Evolutionary conservation across 2,113 vertebrate species (phyloP), one percentile per base, ranked within the genome.

Genomic region (Chloropsis hardwickii): DNA sequence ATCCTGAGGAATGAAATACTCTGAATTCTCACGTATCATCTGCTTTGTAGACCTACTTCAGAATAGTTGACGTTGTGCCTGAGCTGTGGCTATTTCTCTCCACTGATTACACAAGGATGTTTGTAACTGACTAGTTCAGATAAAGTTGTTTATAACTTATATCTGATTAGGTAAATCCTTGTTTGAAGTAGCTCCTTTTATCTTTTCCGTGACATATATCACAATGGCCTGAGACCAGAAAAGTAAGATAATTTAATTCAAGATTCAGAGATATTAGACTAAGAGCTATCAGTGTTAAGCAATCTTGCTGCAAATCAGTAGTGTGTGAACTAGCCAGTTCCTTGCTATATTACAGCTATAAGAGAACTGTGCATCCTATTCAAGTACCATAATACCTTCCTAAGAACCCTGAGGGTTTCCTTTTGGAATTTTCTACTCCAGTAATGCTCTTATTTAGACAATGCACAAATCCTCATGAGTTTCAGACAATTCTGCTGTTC

Each of bases 71-170:
- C 58, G 25, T n/a, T 64, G 33, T 67, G 16, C 33, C 37, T 67
- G 12, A 72, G 23, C 12, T 47, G 17, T 60, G 12, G 5, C 5
- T 42, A 19, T 67, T 90, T 66, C 28, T 58, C 29, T 78, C 42
- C n/a, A 56, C 11, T 80, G 48, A 88, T 70, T 83, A 61, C 31
- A 61, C 4, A n/a, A 14, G 11, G 3, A 62, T 31, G 9, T 58
- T 83, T 88, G 31, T 48, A 85, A 95, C 27, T 48, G 28, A 95
- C 39, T 35, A 45, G 22, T 66, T 85, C 42, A 66, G 56, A 90
- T 88, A 83, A 92, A 92, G 53, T 88, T 90, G 53, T 77, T 94
- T 92, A 60, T 90, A 91, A 92, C 33, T 92, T 81, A 29, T 24
- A 86, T 84, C 65, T 91, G 72, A 91, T 73, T 73, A 88, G 15